Evolutionary conservation across 2,888 invertebrate species (phyloP).

Genomic region (Drosophila pseudotalamancana): DNA sequence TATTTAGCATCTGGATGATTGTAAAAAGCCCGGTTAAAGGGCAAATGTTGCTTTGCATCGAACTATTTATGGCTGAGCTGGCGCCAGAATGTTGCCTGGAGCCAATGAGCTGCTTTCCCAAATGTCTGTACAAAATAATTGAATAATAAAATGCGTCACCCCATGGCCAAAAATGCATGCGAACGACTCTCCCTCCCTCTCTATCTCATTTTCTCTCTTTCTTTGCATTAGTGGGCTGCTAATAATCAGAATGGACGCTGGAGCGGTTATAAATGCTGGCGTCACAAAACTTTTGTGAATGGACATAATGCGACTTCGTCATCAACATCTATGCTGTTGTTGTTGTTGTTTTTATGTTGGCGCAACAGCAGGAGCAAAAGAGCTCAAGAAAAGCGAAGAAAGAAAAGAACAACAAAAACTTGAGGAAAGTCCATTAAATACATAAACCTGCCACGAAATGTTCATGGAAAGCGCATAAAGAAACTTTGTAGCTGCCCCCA

Average conservation of each 20-base stretch:
- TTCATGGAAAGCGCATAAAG: slow-evolving; percentile 81
- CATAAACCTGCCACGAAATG: slow-evolving; percentile 81
- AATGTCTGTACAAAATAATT: slow-evolving; percentile 46
- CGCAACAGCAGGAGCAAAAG: slow-evolving; percentile 14
- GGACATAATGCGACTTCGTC: slow-evolving; percentile 68
- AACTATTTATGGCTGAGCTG: slow-evolving; percentile 46
- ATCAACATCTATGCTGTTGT: slow-evolving; percentile 23
- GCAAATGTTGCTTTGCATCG: slow-evolving; percentile 23
- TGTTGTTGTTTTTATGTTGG: slow-evolving; percentile 33
- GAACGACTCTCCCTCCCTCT: not conserved
- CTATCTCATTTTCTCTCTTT: not conserved
- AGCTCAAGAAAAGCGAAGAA: slow-evolving; percentile 18
- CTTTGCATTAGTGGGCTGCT: slow-evolving; percentile 44
- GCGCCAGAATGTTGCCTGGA: slow-evolving; percentile 29
- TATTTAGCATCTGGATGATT: slow-evolving; percentile 16
- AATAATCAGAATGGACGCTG: slow-evolving; percentile 76
- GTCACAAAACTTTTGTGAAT: slow-evolving; percentile 73
- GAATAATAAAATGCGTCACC: slow-evolving; percentile 55
- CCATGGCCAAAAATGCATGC: slow-evolving; percentile 36
- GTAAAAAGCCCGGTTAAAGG: slow-evolving; percentile 4
- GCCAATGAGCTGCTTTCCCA: slow-evolving; percentile 18
- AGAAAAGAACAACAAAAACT: slow-evolving; percentile 50
- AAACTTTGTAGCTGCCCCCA: slow-evolving; percentile 62
- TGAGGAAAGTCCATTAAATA: slow-evolving; percentile 82
- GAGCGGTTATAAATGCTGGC: slow-evolving; percentile 70